phyloP scores from a whole-genome alignment of 2,797 vertebrate species.

The Cirrhinus mrigala region DNA sequence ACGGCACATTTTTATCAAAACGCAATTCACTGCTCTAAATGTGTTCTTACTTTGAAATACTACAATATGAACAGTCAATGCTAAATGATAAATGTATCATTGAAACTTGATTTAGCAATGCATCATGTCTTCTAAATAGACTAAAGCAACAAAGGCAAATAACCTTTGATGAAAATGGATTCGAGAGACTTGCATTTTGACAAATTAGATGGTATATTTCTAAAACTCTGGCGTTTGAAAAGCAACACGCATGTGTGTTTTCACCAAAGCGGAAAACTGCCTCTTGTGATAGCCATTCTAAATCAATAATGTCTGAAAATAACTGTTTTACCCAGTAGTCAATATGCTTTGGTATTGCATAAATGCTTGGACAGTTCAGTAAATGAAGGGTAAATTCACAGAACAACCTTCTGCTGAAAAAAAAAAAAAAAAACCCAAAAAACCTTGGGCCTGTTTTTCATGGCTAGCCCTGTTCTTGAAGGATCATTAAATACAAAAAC shows the following conservation, averaged over 20 bases:
- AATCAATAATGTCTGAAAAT: slow-evolving; percentile 59
- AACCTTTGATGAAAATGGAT: neutral
- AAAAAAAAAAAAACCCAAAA: neutral
- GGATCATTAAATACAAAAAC: slow-evolving; percentile 63
- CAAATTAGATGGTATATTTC: slow-evolving; percentile 26
- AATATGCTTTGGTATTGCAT: slow-evolving; percentile 55
- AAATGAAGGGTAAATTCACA: slow-evolving; percentile 61
- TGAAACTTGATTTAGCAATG: slow-evolving; percentile 39
- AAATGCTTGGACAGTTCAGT: slow-evolving; percentile 58
- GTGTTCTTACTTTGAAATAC: slow-evolving; percentile 3
- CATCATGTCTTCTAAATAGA: slow-evolving; percentile 28
- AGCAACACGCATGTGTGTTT: slow-evolving; percentile 1
- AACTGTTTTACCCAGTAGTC: slow-evolving; percentile 51
- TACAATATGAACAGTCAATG: neutral
- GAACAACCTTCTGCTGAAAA: slow-evolving; percentile 52
- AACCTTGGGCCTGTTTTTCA: slow-evolving; percentile 56
- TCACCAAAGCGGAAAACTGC: slow-evolving; percentile 44
- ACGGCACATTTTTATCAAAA: slow-evolving; percentile 7
- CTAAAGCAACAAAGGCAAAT: slow-evolving; percentile 25
- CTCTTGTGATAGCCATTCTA: slow-evolving; percentile 43
- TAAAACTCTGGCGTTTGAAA: slow-evolving; percentile 23
- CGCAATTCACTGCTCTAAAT: neutral
- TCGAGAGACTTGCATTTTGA: slow-evolving; percentile 27
- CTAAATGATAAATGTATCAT: slow-evolving; percentile 15
- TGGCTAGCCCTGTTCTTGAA: slow-evolving; percentile 57